Base-by-base conservation (phyloP, 2,797 vertebrate species). In the Ciconia nigra region DNA sequence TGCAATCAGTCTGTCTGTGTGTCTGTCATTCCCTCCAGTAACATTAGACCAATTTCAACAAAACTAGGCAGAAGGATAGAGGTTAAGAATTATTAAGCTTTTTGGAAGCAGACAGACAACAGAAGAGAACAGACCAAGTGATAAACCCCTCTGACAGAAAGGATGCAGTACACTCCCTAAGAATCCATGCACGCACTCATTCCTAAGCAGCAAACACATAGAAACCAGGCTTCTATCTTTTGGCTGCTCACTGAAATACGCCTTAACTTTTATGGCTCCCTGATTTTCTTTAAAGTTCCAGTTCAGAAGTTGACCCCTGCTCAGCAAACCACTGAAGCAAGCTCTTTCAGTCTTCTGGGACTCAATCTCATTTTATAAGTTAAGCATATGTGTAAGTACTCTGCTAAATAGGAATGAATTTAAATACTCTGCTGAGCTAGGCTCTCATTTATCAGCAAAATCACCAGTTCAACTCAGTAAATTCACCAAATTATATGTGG, bases 401-500 rank as follows among this genome's bases (percentile, higher is more conserved):
- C 46, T 55, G 65, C 73, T 76, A 8, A 72, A 58, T 2, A 76
- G 74, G 58, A 62, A 37, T 14, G 67, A 31, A 58, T 33, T 91
- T 54, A 78, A 83, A 13, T 5, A 41, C 29, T 54, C 79, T 80
- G 87, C 89, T 79, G 91, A 85, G 85, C 84, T 70, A 83, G 52
- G 52, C 65, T 88, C 93, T 71, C 90, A 31, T 44, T 81, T 35
- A 81, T 66, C 91, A 91, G 66, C 58, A 51, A 47, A 85, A 77
- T 8, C 78, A 73, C 74, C 57, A 18, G 39, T 18, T 83, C 82
- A 70, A 8, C 65, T 55, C 83, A 15, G 82, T 35, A 37, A 87
- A 89, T 61, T 77, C 87, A 52, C 78, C 78, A 55, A 10, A 46
- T 73, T 85, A 33, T 5, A 51, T 1, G 7, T 39, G 55, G 31